Base-by-base conservation (phyloP, 2,888 invertebrate species). In the Terebella lapidaria region DNA sequence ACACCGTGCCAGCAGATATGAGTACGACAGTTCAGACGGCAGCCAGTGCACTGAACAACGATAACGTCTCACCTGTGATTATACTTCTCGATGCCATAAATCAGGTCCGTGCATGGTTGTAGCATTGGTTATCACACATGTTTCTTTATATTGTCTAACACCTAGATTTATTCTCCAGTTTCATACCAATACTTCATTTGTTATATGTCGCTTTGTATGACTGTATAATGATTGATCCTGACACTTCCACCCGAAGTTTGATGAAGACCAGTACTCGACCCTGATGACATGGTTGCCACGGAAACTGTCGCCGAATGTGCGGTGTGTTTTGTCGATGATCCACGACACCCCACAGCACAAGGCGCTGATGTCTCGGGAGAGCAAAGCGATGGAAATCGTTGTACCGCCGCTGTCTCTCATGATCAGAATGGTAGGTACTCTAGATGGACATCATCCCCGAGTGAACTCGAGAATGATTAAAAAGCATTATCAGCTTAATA, bases 211-310 rank as follows among this genome's bases (percentile, higher is more conserved):
- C n/a, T n/a, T n/a, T n/a, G n/a, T n/a, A n/a, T n/a, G n/a, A n/a
- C n/a, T n/a, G n/a, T n/a, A n/a, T n/a, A n/a, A n/a, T n/a, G n/a
- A n/a, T n/a, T n/a, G n/a, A n/a, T n/a, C n/a, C n/a, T n/a, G n/a
- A n/a, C n/a, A n/a, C n/a, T n/a, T 35, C n/a, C 5, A 18, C 46
- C 61, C 69, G 10, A 63, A 78, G 77, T 73, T 78, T 62, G 71
- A 73, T 52, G 75, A 76, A 54, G 76, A 76, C 42, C 71, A 73
- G 56, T 74, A 74, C 18, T 74, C 77, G 2, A 65, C 71, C 55
- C 71, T 74, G 47, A 70, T 77, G 64, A 76, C 72, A 57, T 79
- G 78, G 78, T 67, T 79, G 58, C 79, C 79, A 46, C 53, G 73
- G 60, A 78, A 76, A 62, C 68, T 79, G 42, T 73, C 76, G 1